Conservation (phyloP, 2,888 invertebrate species). For the Lithophane semibrunnea region DNA sequence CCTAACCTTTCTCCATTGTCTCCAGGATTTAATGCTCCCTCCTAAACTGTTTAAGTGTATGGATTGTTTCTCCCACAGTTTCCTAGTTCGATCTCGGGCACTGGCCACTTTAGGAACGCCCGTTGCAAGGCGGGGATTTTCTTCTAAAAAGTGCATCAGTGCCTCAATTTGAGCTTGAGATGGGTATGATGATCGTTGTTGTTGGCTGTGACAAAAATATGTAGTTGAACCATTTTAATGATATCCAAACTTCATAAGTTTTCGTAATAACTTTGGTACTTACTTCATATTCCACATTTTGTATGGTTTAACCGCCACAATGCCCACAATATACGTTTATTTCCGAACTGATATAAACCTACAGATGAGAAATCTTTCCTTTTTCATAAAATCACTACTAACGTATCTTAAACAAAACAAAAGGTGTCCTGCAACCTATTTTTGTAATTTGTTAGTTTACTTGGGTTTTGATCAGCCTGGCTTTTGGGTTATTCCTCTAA, state of each 20-base stretch:
- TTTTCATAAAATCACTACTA: slow-evolving; percentile 5
- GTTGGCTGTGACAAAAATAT: slow-evolving; percentile 1
- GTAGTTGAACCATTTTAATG: background rate
- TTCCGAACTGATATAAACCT: background rate
- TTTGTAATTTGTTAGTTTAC: background rate
- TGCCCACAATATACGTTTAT: background rate
- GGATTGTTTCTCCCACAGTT: slow-evolving; percentile 17
- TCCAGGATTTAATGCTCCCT: slow-evolving; percentile 9
- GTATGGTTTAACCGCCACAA: background rate
- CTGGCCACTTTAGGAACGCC: slow-evolving; percentile 6
- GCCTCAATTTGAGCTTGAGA: slow-evolving; percentile 19
- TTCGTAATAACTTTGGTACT: background rate
- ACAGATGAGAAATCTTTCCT: background rate
- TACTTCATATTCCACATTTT: slow-evolving; percentile 2
- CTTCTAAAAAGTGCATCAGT: slow-evolving; percentile 4
- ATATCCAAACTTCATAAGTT: background rate
- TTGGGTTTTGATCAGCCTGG: background rate
- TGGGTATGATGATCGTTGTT: slow-evolving; percentile 14
- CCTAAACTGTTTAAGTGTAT: slow-evolving; percentile 13
- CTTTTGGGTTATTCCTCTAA: background rate
- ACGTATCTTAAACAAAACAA: background rate
- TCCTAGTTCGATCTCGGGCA: slow-evolving; percentile 8
- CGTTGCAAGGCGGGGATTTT: slow-evolving; percentile 9
- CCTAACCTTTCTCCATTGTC: slow-evolving; percentile 26
- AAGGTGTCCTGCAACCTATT: background rate